phyloP scores from a whole-genome alignment of 1,140 invertebrate genomes.

The Trachymyrmex cornetzi region DNA sequence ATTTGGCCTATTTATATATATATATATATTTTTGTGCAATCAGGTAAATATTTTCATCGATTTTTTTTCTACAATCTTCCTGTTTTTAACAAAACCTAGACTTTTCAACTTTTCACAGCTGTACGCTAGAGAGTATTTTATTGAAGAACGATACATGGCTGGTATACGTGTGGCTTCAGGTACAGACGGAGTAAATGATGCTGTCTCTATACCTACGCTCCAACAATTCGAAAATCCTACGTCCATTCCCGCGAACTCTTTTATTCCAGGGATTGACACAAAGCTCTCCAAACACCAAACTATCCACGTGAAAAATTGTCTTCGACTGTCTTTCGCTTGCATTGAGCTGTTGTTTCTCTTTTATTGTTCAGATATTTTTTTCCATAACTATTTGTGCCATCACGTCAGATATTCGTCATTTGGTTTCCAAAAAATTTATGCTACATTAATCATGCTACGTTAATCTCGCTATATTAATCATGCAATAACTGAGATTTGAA shows the following conservation, averaged over 20 bases:
- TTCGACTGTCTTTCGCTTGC: slow-evolving; percentile 52
- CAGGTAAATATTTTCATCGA: neutral
- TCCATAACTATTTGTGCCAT: neutral
- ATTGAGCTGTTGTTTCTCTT: slow-evolving; percentile 3
- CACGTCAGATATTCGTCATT: slow-evolving; percentile 7
- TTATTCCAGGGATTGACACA: slow-evolving; percentile 60
- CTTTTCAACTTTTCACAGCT: slow-evolving; percentile 13
- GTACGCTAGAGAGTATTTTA: slow-evolving; percentile 27
- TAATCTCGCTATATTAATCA: neutral
- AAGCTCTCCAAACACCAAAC: slow-evolving; percentile 55
- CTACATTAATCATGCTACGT: no score
- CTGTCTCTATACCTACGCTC: slow-evolving; percentile 46
- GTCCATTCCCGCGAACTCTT: slow-evolving; percentile 62
- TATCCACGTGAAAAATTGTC: slow-evolving; percentile 72
- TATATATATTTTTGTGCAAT: neutral
- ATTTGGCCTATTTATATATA: neutral
- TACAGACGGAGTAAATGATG: slow-evolving; percentile 58
- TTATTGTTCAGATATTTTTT: slow-evolving; percentile 31
- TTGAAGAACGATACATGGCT: slow-evolving; percentile 38
- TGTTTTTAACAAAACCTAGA: neutral
- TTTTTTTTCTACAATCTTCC: neutral
- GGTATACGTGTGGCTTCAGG: slow-evolving; percentile 45
- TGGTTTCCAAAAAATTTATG: neutral
- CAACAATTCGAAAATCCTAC: slow-evolving; percentile 62
- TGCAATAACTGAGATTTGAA: neutral